phyloP scores from a whole-genome alignment of 2,888 invertebrate species.

The Cryptus viduatorius region DNA sequence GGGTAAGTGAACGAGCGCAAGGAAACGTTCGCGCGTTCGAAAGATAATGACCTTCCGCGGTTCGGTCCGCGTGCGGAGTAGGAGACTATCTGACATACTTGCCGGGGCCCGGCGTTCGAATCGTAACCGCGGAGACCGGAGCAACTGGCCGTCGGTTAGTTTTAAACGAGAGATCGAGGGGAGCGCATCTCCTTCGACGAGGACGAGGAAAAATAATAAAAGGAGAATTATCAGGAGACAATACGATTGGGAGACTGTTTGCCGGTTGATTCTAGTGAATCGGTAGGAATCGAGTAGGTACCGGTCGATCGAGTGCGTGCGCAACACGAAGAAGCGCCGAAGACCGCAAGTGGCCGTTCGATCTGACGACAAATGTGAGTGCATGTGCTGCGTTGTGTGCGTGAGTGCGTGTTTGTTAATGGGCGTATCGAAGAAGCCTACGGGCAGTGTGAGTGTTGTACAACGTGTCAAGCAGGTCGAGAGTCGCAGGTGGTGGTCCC shows the following conservation, averaged over 20 bases:
- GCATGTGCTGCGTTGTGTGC: slow-evolving; percentile 19
- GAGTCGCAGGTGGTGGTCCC: slow-evolving; percentile 46
- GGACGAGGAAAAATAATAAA: slow-evolving; percentile 55
- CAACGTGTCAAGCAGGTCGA: slow-evolving; percentile 51
- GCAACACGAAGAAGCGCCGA: slow-evolving; percentile 14
- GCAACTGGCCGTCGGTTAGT: slow-evolving; percentile 80
- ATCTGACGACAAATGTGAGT: slow-evolving; percentile 38
- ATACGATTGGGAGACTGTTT: slow-evolving; percentile 29
- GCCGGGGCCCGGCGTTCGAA: slow-evolving; percentile 79
- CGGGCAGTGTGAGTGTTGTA: slow-evolving; percentile 33
- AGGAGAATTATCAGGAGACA: slow-evolving; percentile 31
- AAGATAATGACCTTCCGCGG: slow-evolving; percentile 84
- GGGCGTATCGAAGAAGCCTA: slow-evolving; percentile 37
- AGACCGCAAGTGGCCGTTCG: neutral
- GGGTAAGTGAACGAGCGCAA: slow-evolving; percentile 49
- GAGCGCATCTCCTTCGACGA: slow-evolving; percentile 75
- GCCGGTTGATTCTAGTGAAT: slow-evolving; percentile 36
- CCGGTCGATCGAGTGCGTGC: slow-evolving; percentile 35
- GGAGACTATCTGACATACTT: slow-evolving; percentile 85
- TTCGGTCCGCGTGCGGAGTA: slow-evolving; percentile 79
- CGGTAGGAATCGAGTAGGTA: slow-evolving; percentile 41
- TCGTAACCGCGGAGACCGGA: slow-evolving; percentile 78
- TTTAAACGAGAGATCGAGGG: slow-evolving; percentile 82
- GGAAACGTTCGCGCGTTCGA: slow-evolving; percentile 61
- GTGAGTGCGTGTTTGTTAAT: slow-evolving; percentile 21